Evolutionary conservation across 2,797 vertebrate genomes (phyloP).

Genomic region (Knipowitschia caucasica): DNA sequence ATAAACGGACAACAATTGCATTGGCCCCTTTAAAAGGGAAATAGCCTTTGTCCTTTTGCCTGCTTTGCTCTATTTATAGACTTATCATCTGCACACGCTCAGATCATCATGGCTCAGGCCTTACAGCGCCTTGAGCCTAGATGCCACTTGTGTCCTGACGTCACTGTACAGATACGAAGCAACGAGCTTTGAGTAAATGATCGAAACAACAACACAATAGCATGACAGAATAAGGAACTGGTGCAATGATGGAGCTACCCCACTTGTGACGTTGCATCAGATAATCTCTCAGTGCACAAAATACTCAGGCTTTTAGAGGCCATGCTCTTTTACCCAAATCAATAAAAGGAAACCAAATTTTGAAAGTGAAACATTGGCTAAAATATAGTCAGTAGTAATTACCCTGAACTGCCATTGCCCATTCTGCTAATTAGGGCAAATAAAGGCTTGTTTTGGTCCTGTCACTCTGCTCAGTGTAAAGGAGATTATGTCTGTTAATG

Average conservation of each 20-base stretch:
- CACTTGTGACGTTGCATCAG: neutral
- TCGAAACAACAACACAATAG: neutral
- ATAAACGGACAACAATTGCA: conserved; percentile 25
- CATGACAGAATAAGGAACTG: neutral
- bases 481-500: conserved; percentile 35
- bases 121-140: conserved; percentile 43
- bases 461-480: conserved; percentile 28
- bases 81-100: conserved; percentile 67
- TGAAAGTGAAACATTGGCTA: neutral
- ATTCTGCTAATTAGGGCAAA: conserved; percentile 28
- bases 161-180: conserved; percentile 4
- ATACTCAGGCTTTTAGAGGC: neutral
- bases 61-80: conserved; percentile 68
- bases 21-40: conserved; percentile 54
- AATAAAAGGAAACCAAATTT: neutral
- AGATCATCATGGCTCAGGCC: conserved; percentile 62
- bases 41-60: conserved; percentile 51
- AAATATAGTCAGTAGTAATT: conserved; percentile 22
- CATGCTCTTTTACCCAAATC: neutral
- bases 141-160: conserved; percentile 35
- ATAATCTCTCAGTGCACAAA: neutral
- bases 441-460: conserved; percentile 23
- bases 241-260: neutral
- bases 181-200: conserved; percentile 10
- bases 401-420: neutral